These are phyloP conservation scores for Liasis olivaceus DNA, from an alignment of 2,797 vertebrate genomes.

Conservation along the genomic window DNA sequence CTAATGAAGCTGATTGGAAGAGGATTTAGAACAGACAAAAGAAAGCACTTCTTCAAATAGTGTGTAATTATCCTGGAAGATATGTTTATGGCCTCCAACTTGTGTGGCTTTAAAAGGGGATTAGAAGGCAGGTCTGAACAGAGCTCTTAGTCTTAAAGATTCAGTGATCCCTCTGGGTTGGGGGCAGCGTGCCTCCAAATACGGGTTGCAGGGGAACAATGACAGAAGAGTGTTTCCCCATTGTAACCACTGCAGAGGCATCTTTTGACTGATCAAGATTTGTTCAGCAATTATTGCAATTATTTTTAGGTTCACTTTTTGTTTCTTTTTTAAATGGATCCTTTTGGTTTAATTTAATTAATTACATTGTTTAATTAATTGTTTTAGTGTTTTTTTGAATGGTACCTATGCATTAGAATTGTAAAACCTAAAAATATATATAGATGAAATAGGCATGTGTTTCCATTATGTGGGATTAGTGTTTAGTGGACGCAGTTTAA, in stretches of 20 bases:
- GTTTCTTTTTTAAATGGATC: not conserved
- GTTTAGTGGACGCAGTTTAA: not conserved
- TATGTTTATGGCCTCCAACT: not conserved
- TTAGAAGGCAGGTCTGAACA: not conserved
- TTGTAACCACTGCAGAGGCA: not conserved
- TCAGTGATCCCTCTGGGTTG: not conserved
- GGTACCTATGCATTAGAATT: not conserved
- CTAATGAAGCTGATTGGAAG: not conserved
- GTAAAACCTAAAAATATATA: not conserved
- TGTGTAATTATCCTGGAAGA: not conserved
- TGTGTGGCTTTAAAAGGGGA: not conserved
- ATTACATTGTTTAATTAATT: not conserved
- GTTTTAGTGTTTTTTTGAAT: not conserved
- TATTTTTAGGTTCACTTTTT: not conserved
- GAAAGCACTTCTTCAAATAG: not conserved
- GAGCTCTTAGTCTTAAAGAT: not conserved
- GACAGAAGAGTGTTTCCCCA: not conserved
- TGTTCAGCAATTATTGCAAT: not conserved
- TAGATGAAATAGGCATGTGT: not conserved
- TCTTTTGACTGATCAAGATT: not conserved
- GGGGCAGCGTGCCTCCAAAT: not conserved
- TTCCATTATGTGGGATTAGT: not conserved
- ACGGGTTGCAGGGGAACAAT: not conserved
- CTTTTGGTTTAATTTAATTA: not conserved
- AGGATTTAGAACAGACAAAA: not conserved